Evolutionary conservation across 2,888 invertebrate species (phyloP).

Genomic region (Synanthedon formicaeformis): DNA sequence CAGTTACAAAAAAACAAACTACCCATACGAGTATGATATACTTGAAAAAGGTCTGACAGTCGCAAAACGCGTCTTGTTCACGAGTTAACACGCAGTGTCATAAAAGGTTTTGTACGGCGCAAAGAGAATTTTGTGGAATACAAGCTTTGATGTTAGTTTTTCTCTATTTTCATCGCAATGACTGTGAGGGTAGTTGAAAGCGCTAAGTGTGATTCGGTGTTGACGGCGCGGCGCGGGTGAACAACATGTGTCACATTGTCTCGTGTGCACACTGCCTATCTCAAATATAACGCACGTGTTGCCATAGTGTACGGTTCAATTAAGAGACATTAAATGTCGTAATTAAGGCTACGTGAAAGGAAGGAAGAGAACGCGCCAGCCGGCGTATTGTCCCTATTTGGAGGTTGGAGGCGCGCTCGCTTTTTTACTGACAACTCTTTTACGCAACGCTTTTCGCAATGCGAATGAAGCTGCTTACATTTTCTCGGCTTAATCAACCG

Average conservation of each 20-base stretch:
- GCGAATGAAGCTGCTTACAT: too few relatives aligned
- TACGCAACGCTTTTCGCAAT: neutral
- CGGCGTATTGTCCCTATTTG: conserved; percentile 3
- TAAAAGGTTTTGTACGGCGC: too few relatives aligned
- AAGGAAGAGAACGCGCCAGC: conserved; percentile 5
- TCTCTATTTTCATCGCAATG: neutral
- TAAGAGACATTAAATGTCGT: conserved; percentile 34
- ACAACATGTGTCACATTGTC: neutral
- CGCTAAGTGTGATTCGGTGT: neutral
- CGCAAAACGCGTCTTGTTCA: too few relatives aligned
- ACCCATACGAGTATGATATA: too few relatives aligned
- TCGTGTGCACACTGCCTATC: neutral
- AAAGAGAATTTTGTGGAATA: neutral
- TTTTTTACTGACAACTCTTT: neutral
- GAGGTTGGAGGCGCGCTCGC: conserved; percentile 2
- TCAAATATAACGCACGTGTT: neutral
- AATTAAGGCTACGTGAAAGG: conserved; percentile 28
- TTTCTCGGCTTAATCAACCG: too few relatives aligned
- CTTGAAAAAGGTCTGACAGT: too few relatives aligned
- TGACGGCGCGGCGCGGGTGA: too few relatives aligned
- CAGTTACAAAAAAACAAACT: too few relatives aligned
- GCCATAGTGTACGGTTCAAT: conserved; percentile 23
- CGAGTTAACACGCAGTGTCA: too few relatives aligned
- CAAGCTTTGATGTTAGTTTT: neutral
- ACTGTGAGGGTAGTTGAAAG: neutral